A percentile compares a stretch with the other conserved stretches of the same genome.
Conservation (phyloP, 1,140 invertebrate species). For the Drosophila biarmipes region DNA sequence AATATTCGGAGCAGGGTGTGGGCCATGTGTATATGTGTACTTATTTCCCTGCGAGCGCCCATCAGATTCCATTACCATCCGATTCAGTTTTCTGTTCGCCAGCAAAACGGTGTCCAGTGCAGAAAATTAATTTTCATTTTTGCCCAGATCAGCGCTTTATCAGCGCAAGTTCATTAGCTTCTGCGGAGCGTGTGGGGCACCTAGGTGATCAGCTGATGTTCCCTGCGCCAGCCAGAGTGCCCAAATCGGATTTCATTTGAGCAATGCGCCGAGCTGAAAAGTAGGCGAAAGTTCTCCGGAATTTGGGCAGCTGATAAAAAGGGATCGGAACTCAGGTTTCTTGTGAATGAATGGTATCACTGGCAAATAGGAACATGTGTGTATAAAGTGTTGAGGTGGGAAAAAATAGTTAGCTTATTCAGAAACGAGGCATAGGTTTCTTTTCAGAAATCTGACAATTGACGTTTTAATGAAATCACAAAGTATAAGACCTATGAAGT, state of each 20-base stretch:
- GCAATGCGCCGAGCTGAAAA: background rate
- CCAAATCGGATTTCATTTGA: slow-evolving; percentile 31
- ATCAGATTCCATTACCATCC: background rate
- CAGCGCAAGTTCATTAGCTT: slow-evolving; percentile 72
- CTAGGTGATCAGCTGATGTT: slow-evolving; percentile 36
- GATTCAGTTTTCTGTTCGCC: background rate
- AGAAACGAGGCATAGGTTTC: too few species aligned
- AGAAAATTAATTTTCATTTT: slow-evolving; percentile 15
- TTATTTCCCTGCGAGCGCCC: background rate
- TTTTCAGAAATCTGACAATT: too few species aligned
- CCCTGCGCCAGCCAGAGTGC: background rate
- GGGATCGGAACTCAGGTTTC: slow-evolving; percentile 8
- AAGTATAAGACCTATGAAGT: too few species aligned
- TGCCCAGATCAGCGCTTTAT: slow-evolving; percentile 46
- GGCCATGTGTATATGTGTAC: background rate
- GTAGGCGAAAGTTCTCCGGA: slow-evolving; percentile 4
- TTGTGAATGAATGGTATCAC: slow-evolving; percentile 21
- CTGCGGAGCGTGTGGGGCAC: slow-evolving; percentile 10
- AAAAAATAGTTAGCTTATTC: too few species aligned
- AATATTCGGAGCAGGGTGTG: slow-evolving; percentile 33
- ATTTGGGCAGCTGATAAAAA: background rate
- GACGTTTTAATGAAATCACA: too few species aligned
- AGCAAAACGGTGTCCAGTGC: slow-evolving; percentile 44
- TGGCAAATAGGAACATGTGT: background rate
- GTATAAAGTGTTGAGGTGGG: background rate